Base-by-base conservation (phyloP, 2,888 invertebrate genomes). In the Diaprepes abbreviatus region DNA sequence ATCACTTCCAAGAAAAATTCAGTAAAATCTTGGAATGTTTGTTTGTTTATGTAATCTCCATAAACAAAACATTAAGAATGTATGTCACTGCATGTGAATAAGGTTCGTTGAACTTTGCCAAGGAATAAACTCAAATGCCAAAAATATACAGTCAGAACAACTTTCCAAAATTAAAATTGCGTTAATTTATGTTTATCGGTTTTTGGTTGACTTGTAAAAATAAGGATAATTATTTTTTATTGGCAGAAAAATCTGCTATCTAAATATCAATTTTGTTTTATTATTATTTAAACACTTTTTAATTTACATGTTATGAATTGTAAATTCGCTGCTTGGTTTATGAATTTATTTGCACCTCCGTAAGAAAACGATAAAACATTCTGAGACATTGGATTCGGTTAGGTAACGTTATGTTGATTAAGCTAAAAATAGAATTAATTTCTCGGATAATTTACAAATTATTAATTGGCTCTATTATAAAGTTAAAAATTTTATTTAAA, bases 151-250 rank as follows among this genome's bases (percentile, higher is more conserved):
- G 52, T 24, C 62, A 40, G 66, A 62, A 66, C 70, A 70, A 70
- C 70, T 70, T 70, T 70, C 70, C 70, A 70, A 70, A 70, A 66
- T 70, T 70, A 66, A 70, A 70, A 70, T 70, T 43, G 66, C 62
- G 55, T 19, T 70, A 70, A 70, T 66, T 66, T 70, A 70, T 60
- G 70, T 59, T 59, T 57, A 69, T 69, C 52, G 69, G 58, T 69
- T 64, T 45, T 63, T 28, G 48, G 38, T 31, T 45, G 35, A 66
- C 57, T 50, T 38, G 66, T 58, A 59, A 57, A 59, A 59, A 59
- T 33, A 59, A 43, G 19, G n/a, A 43, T 59, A 28, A 45, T 59
- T 59, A 59, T 45, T 59, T 59, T 58, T 59, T 59, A 59, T 45
- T 43, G 35, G 40, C 33, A 45, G 28, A 50, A 48, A 50, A 50